Evolutionary conservation across 1,140 invertebrate species (phyloP).

Genomic region (Anoplolepis gracilipes): DNA sequence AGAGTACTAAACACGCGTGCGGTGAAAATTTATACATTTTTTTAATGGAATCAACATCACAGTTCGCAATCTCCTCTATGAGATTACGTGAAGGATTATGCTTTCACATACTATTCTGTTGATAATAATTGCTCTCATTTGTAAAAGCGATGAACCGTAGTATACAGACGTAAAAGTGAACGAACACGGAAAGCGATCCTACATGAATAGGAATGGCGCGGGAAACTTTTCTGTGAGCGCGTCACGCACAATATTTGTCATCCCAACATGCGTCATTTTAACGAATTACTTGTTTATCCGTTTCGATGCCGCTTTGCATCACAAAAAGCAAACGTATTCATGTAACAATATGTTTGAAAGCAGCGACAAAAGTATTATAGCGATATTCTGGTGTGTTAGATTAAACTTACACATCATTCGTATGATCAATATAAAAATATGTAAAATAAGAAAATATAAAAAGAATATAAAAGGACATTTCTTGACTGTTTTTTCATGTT

Average conservation of each 20-base stretch:
- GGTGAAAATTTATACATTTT: background rate
- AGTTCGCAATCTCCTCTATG: constrained; percentile 5
- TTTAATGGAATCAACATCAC: constrained; percentile 6
- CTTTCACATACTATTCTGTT: background rate
- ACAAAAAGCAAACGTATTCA: constrained; percentile 28
- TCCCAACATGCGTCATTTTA: constrained; percentile 38
- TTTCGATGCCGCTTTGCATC: constrained; percentile 49
- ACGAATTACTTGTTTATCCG: constrained; percentile 64
- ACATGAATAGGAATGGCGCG: constrained; percentile 4
- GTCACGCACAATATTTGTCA: constrained; percentile 59
- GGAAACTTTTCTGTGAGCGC: constrained; percentile 28
- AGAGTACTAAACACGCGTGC: background rate
- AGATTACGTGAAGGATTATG: constrained; percentile 9
- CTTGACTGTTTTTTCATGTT: background rate
- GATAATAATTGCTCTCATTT: constrained; percentile 17
- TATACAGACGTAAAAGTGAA: background rate
- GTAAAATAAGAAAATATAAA: background rate
- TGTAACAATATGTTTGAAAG: background rate
- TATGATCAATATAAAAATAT: background rate
- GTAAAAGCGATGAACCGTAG: constrained; percentile 1
- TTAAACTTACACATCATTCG: background rate
- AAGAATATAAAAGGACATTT: background rate
- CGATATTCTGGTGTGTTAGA: background rate
- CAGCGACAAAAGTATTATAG: background rate
- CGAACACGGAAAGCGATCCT: background rate